A percentile compares a stretch with the other conserved stretches of the same genome.
Conservation (phyloP, 1,140 invertebrate genomes). For the Sinella curviseta region DNA sequence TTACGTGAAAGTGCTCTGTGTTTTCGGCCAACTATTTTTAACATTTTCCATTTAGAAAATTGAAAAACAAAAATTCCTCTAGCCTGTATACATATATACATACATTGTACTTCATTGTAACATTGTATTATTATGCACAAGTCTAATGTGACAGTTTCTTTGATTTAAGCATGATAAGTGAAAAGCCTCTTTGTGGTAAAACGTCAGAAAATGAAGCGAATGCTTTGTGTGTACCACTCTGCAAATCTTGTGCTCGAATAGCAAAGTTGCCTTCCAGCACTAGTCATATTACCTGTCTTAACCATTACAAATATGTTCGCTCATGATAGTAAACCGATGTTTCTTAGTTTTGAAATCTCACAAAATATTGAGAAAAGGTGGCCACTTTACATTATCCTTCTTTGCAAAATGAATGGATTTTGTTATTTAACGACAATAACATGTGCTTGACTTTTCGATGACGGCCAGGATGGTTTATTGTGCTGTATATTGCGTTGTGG, state of each 20-base stretch:
- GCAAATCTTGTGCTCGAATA: background rate
- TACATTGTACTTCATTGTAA: too few species aligned
- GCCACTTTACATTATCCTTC: too few species aligned
- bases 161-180: too few species aligned
- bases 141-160: too few species aligned
- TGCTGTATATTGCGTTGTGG: background rate
- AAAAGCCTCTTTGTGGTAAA: conserved; percentile 17
- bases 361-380: background rate
- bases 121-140: too few species aligned
- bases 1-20: too few species aligned
- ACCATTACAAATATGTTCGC: too few species aligned
- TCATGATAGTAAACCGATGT: background rate
- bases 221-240: background rate
- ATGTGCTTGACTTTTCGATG: background rate
- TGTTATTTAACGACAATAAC: background rate
- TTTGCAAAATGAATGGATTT: too few species aligned
- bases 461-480: background rate
- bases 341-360: background rate
- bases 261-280: background rate
- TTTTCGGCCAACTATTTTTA: background rate
- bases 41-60: conserved; percentile 1
- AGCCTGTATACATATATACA: too few species aligned
- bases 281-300: conserved; percentile 3
- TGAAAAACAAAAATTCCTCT: too few species aligned
- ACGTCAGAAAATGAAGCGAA: background rate